phyloP scores from a whole-genome alignment of 2,113 vertebrate species.

The Globicephala melas region DNA sequence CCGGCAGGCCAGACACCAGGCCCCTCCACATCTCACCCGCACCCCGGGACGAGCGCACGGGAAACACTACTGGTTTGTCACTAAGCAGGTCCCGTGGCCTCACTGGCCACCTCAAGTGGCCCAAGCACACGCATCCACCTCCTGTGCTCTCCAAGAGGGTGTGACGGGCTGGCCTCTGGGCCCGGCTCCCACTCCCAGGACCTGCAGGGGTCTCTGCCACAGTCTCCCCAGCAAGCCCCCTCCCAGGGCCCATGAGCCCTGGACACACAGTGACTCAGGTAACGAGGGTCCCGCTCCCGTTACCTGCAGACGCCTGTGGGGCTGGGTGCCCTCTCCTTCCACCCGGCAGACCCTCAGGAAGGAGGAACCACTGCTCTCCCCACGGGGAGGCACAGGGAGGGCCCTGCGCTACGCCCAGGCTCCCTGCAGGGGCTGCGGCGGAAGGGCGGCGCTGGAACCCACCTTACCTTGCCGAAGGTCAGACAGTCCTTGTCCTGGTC shows the following conservation, averaged over 20 bases:
- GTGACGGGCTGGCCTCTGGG: not conserved
- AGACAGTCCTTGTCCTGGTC: constrained; percentile 99
- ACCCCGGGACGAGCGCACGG: not conserved
- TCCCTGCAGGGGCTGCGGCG: not conserved
- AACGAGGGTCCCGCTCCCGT: not conserved
- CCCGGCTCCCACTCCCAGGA: not conserved
- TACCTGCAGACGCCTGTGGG: not conserved
- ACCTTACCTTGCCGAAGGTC: constrained; percentile 95
- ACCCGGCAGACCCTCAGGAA: not conserved
- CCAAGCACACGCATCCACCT: not conserved
- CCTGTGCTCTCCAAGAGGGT: not conserved
- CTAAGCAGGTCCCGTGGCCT: not conserved
- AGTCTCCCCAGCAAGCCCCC: not conserved
- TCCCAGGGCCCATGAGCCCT: not conserved
- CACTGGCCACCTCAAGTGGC: not conserved
- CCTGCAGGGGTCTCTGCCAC: not conserved
- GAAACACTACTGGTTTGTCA: not conserved
- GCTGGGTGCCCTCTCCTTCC: not conserved
- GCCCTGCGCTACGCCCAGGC: not conserved
- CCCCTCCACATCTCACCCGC: accelerated
- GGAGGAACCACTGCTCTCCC: accelerated
- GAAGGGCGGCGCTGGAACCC: accelerated
- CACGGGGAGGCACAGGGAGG: not conserved
- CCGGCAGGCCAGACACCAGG: not conserved
- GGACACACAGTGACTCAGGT: not conserved